Evolutionary conservation across 2,888 invertebrate species (phyloP).

Genomic region (Exocentrus adspersus): DNA sequence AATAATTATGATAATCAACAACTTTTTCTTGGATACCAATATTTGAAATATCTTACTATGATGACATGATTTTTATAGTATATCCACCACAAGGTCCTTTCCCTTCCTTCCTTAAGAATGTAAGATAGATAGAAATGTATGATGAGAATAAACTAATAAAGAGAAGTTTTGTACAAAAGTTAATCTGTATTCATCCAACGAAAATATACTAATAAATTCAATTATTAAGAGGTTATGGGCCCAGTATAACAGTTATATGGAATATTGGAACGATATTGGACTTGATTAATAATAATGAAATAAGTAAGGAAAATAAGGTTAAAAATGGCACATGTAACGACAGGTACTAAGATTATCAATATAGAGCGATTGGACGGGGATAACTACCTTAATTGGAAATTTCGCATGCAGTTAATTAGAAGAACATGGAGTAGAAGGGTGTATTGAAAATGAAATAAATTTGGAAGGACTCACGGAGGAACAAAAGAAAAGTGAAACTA

Average conservation of each 20-base stretch:
- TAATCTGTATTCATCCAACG: background rate
- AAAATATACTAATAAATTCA: no score
- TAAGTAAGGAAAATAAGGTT: background rate
- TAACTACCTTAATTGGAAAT: slow-evolving; percentile 18
- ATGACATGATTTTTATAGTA: no score
- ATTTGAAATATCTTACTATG: no score
- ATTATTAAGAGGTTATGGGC: background rate
- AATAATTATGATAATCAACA: no score
- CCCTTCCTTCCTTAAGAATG: no score
- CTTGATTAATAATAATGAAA: no score
- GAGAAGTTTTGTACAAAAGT: no score
- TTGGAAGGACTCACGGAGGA: background rate
- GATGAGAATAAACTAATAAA: no score
- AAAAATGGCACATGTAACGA: background rate
- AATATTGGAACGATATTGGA: no score
- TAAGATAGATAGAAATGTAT: no score
- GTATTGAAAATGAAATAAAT: background rate
- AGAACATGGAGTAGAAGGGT: slow-evolving; percentile 8
- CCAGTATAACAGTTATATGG: background rate
- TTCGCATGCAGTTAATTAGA: slow-evolving; percentile 22
- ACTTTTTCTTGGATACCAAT: no score
- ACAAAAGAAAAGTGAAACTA: background rate
- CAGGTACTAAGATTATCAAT: background rate
- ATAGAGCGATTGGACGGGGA: slow-evolving; percentile 2
- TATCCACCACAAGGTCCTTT: no score